phyloP scores from a whole-genome alignment of 2,888 invertebrate species.

The Chalcosyrphus nemorum region DNA sequence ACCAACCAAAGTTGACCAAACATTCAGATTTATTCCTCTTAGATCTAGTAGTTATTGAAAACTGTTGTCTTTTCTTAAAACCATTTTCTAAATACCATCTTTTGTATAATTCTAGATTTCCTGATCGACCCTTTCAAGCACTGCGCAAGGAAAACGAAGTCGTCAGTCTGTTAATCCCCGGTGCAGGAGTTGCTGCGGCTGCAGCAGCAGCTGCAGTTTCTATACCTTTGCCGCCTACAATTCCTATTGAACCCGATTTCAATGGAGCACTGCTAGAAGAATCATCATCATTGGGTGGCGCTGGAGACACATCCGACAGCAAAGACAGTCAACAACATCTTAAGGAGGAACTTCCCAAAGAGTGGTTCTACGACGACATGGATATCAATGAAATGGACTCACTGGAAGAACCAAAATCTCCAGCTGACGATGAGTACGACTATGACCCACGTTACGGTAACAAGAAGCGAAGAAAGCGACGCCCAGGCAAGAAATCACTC shows the following conservation, averaged over 20 bases:
- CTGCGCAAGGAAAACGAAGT: slow-evolving; percentile 80
- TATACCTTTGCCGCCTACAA: slow-evolving; percentile 75
- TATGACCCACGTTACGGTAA: slow-evolving; percentile 86
- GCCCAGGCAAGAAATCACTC: slow-evolving; percentile 78
- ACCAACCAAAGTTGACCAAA: too few relatives aligned
- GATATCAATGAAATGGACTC: slow-evolving; percentile 95
- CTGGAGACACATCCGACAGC: slow-evolving; percentile 85
- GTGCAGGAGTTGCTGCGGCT: slow-evolving; percentile 52
- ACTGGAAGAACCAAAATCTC: slow-evolving; percentile 94
- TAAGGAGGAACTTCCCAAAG: slow-evolving; percentile 91
- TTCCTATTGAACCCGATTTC: slow-evolving; percentile 78
- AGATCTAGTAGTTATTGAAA: too few relatives aligned
- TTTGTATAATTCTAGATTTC: slow-evolving; percentile 75
- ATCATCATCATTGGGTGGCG: slow-evolving; percentile 81
- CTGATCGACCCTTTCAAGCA: slow-evolving; percentile 81
- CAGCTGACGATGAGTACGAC: slow-evolving; percentile 96
- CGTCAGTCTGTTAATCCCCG: slow-evolving; percentile 75
- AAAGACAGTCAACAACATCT: slow-evolving; percentile 89
- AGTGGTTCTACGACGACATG: slow-evolving; percentile 95
- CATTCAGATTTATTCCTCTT: too few relatives aligned
- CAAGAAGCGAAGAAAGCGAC: slow-evolving; percentile 81
- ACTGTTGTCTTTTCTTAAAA: too few relatives aligned
- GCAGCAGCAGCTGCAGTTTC: slow-evolving; percentile 74
- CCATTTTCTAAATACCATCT: too few relatives aligned
- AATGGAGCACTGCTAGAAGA: slow-evolving; percentile 81